Conservation (phyloP, 2,797 vertebrate species). For the Clarias pachynema region DNA sequence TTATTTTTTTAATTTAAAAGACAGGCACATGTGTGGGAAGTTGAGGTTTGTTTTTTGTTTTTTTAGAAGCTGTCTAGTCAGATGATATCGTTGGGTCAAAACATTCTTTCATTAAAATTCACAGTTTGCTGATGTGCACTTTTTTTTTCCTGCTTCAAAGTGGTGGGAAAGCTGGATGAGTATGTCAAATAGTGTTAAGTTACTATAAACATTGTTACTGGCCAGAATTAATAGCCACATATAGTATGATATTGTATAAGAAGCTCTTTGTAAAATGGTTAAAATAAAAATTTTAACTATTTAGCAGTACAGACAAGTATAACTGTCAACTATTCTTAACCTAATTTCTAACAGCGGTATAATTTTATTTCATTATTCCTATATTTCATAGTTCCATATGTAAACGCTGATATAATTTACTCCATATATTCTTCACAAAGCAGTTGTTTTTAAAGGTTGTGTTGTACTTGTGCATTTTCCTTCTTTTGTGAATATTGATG, state of each 20-base stretch:
- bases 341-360: neutral
- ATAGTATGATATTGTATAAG: slow-evolving; percentile 7
- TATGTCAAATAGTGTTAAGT: neutral
- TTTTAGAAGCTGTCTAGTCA: slow-evolving; percentile 10
- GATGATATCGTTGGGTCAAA: neutral
- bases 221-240: slow-evolving; percentile 16
- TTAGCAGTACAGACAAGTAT: neutral
- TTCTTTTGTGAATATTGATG: neutral
- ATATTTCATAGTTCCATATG: no score
- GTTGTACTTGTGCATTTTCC: neutral
- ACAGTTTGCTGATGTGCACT: slow-evolving; percentile 21
- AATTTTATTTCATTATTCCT: neutral
- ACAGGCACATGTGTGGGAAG: neutral
- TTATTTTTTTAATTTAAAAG: slow-evolving; percentile 17
- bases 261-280: neutral
- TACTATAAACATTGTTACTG: slow-evolving; percentile 10
- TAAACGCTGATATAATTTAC: neutral
- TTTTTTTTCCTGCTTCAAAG: slow-evolving; percentile 17
- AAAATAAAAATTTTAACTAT: no score
- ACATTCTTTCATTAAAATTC: neutral
- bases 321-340: neutral
- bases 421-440: neutral
- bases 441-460: neutral
- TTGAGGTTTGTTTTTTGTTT: neutral
- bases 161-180: slow-evolving; percentile 5